Conservation (phyloP, 2,888 invertebrate species). For the Anarsia innoxiella region DNA sequence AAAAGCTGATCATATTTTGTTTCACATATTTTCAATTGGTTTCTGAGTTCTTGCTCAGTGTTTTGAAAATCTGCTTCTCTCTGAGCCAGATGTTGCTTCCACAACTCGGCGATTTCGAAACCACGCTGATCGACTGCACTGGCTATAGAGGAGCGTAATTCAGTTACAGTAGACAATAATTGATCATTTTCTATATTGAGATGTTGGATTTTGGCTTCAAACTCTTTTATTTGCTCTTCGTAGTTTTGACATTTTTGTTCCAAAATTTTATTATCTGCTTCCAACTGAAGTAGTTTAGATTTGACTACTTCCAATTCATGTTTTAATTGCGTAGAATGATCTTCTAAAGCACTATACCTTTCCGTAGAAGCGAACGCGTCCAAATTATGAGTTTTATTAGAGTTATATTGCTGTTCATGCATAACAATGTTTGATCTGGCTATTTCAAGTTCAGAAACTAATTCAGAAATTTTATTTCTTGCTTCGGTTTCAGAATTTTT, state of each 20-base stretch:
- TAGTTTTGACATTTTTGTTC: constrained; percentile 27
- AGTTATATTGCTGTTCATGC: constrained; percentile 26
- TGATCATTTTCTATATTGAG: constrained; percentile 61
- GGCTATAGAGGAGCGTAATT: constrained; percentile 61
- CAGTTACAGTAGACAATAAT: constrained; percentile 59
- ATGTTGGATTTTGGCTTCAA: constrained; percentile 45
- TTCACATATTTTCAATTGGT: constrained; percentile 68
- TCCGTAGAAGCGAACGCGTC: constrained; percentile 29
- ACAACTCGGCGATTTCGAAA: constrained; percentile 80
- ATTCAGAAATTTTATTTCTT: constrained; percentile 25
- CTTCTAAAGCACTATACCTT: constrained; percentile 36
- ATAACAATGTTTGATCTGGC: constrained; percentile 25
- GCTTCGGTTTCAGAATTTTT: constrained; percentile 30
- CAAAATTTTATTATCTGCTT: constrained; percentile 34
- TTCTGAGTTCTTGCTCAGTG: constrained; percentile 63
- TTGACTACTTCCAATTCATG: constrained; percentile 48
- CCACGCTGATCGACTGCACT: constrained; percentile 79
- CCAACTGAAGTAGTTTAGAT: constrained; percentile 45
- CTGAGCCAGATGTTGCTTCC: constrained; percentile 80
- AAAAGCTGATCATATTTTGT: constrained; percentile 63
- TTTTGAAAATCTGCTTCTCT: constrained; percentile 77
- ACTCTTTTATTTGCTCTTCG: constrained; percentile 38
- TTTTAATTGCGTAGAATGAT: constrained; percentile 39
- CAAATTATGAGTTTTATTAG: constrained; percentile 19
- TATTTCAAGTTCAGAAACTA: constrained; percentile 35